Conservation (phyloP, 2,797 vertebrate species). For the Bradypus variegatus region DNA sequence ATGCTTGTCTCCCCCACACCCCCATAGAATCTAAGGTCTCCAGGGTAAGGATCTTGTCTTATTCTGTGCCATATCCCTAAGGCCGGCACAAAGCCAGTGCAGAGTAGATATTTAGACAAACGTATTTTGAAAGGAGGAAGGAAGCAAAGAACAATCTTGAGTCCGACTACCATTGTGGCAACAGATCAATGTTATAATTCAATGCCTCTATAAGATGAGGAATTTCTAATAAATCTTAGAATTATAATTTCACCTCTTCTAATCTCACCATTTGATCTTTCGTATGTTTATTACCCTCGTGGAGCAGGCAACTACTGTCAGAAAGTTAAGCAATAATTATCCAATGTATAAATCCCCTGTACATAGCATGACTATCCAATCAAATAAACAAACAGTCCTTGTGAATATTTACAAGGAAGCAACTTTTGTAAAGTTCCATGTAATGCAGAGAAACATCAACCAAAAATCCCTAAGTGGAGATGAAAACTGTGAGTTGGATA, state of each 20-base stretch:
- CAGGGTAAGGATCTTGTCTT: not conserved
- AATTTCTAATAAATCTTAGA: slow-evolving; percentile 26
- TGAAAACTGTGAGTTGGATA: not conserved
- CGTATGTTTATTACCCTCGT: not conserved
- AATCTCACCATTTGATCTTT: not conserved
- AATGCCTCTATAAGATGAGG: not conserved
- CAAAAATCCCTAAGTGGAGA: not conserved
- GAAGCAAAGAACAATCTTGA: not conserved
- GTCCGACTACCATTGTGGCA: not conserved
- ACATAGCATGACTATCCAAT: not conserved
- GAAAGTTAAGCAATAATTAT: not conserved
- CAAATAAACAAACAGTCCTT: not conserved
- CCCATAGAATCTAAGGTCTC: not conserved
- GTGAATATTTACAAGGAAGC: not conserved
- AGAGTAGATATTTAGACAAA: not conserved
- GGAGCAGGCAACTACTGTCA: not conserved
- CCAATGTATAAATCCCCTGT: not conserved
- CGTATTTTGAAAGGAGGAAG: not conserved
- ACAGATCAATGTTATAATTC: not conserved
- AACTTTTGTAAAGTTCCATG: not conserved
- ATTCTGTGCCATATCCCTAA: not conserved
- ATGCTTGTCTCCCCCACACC: not conserved
- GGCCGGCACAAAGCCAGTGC: not conserved
- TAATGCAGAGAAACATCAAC: too few relatives aligned
- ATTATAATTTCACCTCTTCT: not conserved